Base-by-base conservation (phyloP, 1,140 invertebrate species). In the Homalodisca vitripennis region DNA sequence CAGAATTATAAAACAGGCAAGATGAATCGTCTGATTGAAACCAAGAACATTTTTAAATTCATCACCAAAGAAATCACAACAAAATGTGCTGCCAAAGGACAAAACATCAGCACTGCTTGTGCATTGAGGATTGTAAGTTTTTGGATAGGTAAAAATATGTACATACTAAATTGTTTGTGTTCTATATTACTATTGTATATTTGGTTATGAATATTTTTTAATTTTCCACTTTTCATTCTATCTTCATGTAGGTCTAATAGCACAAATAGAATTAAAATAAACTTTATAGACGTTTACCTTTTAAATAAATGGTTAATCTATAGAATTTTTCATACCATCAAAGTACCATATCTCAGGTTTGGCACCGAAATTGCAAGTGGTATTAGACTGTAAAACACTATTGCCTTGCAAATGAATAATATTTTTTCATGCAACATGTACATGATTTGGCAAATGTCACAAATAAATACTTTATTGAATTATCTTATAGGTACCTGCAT, bases 11-110 rank as follows among this genome's bases (percentile, higher is more conserved):
- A n/a, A n/a, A n/a, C n/a, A n/a, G 34, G 34, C 34, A 66, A 66
- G 31, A 66, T 66, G 63, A 41, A 66, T 66, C 63, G 63, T 10
- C 41, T 66, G 2, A 66, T 66, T 46, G 63, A 66, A 24, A 66
- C 41, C 17, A 66, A 66, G 26, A 66, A 41, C 26, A 34, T 66
- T 46, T 27, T 66, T 10, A 66, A 66, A 24, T 20, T 47, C 31
- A 66, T 66, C n/a, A 29, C 20, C 12, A 66, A 66, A 27, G 63
- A 66, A 46, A 66, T 66, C 31, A 17, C 20, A 20, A 46, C 41
- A 27, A 41, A 46, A 46, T 66, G 63, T 66, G 34, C 2, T 47
- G 41, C 32, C 2, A 66, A 66, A 47, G 63, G 63, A 1, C 41
- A 66, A 12, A 46, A 46, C 26, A 46, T 66, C 24, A 46, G 32